Percentiles rank a stretch among this genome's conserved stretches.
Evolutionary conservation across 2,888 invertebrate genomes (phyloP).

Genomic region (Xylota sylvarum): DNA sequence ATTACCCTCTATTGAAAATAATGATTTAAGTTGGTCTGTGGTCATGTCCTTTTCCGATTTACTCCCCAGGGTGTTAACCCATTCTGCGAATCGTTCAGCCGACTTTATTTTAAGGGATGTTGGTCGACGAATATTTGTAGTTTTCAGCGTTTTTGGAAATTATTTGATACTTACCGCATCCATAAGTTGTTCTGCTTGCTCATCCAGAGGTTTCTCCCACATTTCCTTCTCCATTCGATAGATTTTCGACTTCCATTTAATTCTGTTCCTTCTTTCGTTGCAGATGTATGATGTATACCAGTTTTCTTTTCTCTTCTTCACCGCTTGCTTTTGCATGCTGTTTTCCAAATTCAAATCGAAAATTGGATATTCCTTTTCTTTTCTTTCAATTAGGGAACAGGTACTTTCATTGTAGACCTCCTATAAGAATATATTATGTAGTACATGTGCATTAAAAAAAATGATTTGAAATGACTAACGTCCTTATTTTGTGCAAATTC

Average conservation of each 20-base stretch:
- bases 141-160: background rate
- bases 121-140: no score
- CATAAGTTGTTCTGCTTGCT: slow-evolving; percentile 84
- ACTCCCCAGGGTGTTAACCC: slow-evolving; percentile 82
- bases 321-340: slow-evolving; percentile 79
- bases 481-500: slow-evolving; percentile 69
- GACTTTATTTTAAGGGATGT: slow-evolving; percentile 78
- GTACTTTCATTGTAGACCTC: slow-evolving; percentile 82
- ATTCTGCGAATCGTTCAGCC: slow-evolving; percentile 83
- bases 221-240: slow-evolving; percentile 80
- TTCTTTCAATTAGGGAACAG: slow-evolving; percentile 81
- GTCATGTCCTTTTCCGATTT: slow-evolving; percentile 81
- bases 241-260: slow-evolving; percentile 83
- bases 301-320: slow-evolving; percentile 78
- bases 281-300: slow-evolving; percentile 82
- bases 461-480: slow-evolving; percentile 41
- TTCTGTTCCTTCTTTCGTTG: slow-evolving; percentile 81
- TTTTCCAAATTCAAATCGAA: slow-evolving; percentile 81
- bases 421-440: background rate
- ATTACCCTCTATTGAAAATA: slow-evolving; percentile 84
- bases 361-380: slow-evolving; percentile 80
- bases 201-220: slow-evolving; percentile 81
- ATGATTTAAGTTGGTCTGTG: slow-evolving; percentile 82
- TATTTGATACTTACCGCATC: slow-evolving; percentile 80
- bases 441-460: background rate